A percentile compares a stretch with the other conserved stretches of the same genome.
Evolutionary conservation across 2,888 invertebrate species (phyloP).

Genomic region (Drosophila affinis): DNA sequence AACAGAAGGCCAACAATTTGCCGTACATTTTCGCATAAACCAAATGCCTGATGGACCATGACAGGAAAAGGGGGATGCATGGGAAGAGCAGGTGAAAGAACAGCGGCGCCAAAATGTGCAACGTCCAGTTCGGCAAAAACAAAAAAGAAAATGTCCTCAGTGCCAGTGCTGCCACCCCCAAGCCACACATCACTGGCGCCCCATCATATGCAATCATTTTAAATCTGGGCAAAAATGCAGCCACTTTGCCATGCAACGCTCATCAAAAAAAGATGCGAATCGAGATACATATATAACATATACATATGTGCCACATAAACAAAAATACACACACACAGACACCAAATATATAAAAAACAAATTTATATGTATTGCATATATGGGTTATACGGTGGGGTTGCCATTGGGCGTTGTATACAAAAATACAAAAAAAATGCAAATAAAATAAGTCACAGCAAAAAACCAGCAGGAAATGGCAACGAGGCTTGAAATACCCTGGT

Average conservation of each 20-base stretch:
- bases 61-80: conserved; percentile 6
- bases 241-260: conserved; percentile 53
- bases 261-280: conserved; percentile 53
- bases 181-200: conserved; percentile 3
- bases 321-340: conserved; percentile 14
- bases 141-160: conserved; percentile 19
- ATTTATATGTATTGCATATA: background rate
- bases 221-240: conserved; percentile 59
- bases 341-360: conserved; percentile 5
- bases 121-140: conserved; percentile 19
- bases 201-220: conserved; percentile 56
- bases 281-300: conserved; percentile 23
- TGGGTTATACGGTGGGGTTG: conserved; percentile 18
- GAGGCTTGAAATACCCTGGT: background rate
- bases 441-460: background rate
- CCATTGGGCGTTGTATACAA: background rate
- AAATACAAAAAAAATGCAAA: background rate
- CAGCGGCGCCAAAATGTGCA: conserved; percentile 41
- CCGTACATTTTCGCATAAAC: conserved; percentile 22
- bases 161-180: conserved; percentile 7
- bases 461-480: background rate
- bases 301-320: conserved; percentile 15
- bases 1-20: conserved; percentile 16
- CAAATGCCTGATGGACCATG: conserved; percentile 45
- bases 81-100: conserved; percentile 45